Conservation (phyloP, 2,888 invertebrate species). For the Piscicola geometra region DNA sequence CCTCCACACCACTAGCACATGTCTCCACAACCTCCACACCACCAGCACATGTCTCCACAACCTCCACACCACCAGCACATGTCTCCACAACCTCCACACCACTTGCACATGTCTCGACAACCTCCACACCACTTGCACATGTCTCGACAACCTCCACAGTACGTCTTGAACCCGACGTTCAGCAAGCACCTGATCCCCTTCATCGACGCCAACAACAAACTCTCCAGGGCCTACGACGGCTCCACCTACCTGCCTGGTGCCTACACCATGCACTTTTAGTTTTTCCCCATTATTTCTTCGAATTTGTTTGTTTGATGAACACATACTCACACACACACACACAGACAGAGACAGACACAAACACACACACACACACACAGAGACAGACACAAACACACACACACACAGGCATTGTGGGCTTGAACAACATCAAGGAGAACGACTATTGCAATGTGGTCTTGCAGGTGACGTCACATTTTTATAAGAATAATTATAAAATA, state of each 20-base stretch:
- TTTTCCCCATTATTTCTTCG: no score
- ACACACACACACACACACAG: no score
- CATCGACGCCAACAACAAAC: constrained; percentile 74
- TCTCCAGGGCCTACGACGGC: constrained; percentile 90
- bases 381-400: no score
- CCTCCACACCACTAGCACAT: no score
- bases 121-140: background rate
- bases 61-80: background rate
- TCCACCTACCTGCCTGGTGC: constrained; percentile 86
- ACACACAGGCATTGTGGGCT: constrained; percentile 73
- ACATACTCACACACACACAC: no score
- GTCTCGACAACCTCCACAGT: constrained; percentile 57
- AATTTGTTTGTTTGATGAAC: background rate
- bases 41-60: no score
- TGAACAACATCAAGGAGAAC: constrained; percentile 99
- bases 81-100: background rate
- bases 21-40: no score
- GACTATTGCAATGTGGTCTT: constrained; percentile 98
- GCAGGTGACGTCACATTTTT: no score
- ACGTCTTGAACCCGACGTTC: constrained; percentile 95
- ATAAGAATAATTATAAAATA: no score
- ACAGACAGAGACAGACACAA: no score
- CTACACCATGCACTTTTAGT: no score
- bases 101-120: background rate
- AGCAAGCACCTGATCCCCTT: constrained; percentile 73